Percentiles rank a stretch among this genome's conserved stretches.
These are phyloP conservation scores for Pteronotus mesoamericanus DNA, from an alignment of 2,797 vertebrate species.

Conservation along the genomic window DNA sequence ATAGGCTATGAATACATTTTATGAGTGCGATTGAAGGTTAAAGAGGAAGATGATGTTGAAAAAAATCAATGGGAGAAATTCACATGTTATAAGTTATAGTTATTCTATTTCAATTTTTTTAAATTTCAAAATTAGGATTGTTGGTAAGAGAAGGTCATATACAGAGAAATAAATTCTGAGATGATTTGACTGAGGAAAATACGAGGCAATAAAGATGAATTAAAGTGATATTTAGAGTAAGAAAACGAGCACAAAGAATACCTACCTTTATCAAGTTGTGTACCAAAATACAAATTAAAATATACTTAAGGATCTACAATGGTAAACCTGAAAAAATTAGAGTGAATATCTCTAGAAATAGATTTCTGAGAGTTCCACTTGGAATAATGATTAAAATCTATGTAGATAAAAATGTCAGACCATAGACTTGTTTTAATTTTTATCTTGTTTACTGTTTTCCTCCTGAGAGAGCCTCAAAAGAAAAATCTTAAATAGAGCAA, in stretches of 20 bases:
- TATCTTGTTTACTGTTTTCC: neutral
- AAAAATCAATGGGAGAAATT: neutral
- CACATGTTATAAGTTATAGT: neutral
- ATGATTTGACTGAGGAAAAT: neutral
- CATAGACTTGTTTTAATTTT: neutral
- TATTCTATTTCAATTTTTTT: neutral
- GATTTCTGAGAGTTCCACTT: neutral
- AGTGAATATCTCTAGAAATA: neutral
- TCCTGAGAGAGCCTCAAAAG: neutral
- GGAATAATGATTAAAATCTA: neutral
- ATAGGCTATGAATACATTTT: neutral
- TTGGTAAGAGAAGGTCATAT: neutral
- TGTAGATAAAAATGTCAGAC: neutral
- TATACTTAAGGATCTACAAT: neutral
- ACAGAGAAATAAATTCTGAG: neutral
- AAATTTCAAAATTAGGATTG: neutral
- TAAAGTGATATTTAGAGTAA: neutral
- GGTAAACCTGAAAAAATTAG: neutral
- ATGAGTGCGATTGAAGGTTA: neutral
- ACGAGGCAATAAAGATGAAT: slow-evolving; percentile 22
- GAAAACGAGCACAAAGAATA: neutral
- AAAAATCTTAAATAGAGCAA: neutral
- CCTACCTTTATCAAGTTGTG: slow-evolving; percentile 12
- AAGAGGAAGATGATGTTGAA: neutral
- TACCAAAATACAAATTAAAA: neutral